These are phyloP conservation scores for Ictalurus furcatus DNA, from an alignment of 2,113 vertebrate genomes.

Conservation along the genomic window DNA sequence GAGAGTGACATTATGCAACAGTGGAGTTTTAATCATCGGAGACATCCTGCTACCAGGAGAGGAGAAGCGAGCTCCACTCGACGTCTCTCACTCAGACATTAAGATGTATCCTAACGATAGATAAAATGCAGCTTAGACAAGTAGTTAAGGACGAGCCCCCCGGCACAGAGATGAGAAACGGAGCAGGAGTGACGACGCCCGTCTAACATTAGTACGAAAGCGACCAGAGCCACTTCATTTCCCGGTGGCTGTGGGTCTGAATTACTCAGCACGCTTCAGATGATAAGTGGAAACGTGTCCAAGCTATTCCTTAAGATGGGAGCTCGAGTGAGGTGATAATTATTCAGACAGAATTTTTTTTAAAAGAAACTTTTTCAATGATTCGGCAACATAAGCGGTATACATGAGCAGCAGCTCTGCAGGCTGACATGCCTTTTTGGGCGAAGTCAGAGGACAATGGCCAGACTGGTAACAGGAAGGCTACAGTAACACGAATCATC, in stretches of 20 bases:
- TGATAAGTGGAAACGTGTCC: background rate
- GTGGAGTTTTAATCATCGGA: background rate
- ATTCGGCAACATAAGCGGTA: background rate
- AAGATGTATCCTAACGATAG: constrained; percentile 14
- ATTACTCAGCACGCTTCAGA: background rate
- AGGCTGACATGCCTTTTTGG: background rate
- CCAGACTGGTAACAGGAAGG: background rate
- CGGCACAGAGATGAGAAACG: background rate
- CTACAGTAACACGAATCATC: background rate
- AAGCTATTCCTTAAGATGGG: constrained; percentile 7
- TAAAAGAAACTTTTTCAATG: background rate
- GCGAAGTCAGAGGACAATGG: background rate
- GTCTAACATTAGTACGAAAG: background rate
- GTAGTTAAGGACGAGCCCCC: background rate
- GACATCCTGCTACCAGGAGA: background rate
- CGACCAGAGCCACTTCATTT: background rate
- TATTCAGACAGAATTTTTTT: background rate
- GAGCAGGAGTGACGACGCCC: background rate
- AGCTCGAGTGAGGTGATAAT: background rate
- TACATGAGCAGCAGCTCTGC: background rate
- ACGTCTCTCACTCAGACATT: background rate
- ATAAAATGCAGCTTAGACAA: background rate
- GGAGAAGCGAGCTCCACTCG: background rate
- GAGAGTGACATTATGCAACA: background rate
- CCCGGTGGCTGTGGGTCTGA: background rate